Evolutionary conservation across 2,888 invertebrate genomes (phyloP), one percentile per base, ranked within the genome.

Genomic region (Andricus quercusramuli): DNA sequence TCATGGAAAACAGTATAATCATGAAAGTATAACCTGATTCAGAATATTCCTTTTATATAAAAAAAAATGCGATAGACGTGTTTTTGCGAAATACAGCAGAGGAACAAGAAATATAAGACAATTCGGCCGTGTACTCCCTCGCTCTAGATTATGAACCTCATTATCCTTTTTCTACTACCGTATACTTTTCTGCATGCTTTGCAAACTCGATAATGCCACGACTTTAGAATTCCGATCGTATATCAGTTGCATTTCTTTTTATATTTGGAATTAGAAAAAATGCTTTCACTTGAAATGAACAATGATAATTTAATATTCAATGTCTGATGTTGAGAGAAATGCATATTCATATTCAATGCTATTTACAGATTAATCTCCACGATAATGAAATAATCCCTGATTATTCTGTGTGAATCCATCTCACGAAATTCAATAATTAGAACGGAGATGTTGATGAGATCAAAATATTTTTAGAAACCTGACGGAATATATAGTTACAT

Each of bases 111-210:
- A 74, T 37, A 59, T 74, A 74, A 74, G 37, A 51, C 56, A 56
- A 56, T 56, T 74, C 32, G 74, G 32, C 29, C 37, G 56, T 56
- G 13, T n/a, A 59, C 74, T 32, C 47, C 25, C 44, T 51, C 47
- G 56, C n/a, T 37, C 56, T 74, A 59, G 56, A 74, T 74, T 74
- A 74, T 74, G 74, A 59, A 74, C 74, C 74, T 74, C 74, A 74
- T 74, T 74, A 74, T 74, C 74, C 74, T 74, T 74, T 32, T 74
- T 32, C 56, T 56, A 22, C 32, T 56, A 29, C 37, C 74, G 22
- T 56, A 56, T 32, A 74, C 74, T 74, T 74, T 74, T 74, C 59
- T 74, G 59, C 74, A 56, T 74, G 74, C 74, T 74, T 56, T 74
- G 56, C 56, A 37, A 59, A 74, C 56, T 59, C 56, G 74, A 74